These are phyloP conservation scores for Anseranas semipalmata DNA, from an alignment of 2,113 vertebrate genomes.

Conservation along the genomic window DNA sequence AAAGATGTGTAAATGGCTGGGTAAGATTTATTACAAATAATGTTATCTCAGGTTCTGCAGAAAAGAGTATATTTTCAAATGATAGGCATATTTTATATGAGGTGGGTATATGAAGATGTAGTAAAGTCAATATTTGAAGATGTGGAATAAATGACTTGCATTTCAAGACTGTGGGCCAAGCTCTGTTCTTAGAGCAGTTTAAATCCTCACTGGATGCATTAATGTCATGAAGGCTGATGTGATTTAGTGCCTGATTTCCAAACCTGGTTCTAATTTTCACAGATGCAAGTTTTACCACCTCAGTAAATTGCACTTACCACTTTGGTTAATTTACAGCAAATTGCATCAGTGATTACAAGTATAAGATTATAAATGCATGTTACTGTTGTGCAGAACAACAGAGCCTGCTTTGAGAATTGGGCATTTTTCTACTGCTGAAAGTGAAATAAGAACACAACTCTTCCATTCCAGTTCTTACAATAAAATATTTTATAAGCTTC, in stretches of 20 bases:
- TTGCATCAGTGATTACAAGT: background rate
- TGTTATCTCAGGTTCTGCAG: background rate
- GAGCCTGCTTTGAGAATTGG: background rate
- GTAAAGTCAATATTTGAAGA: conserved; percentile 26
- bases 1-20: background rate
- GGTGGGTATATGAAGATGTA: background rate
- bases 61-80: background rate
- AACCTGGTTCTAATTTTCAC: background rate
- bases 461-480: background rate
- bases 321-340: conserved; percentile 29
- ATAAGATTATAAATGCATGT: background rate
- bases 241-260: background rate
- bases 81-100: background rate
- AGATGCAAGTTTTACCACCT: conserved; percentile 9
- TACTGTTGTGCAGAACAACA: background rate
- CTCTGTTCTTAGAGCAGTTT: background rate
- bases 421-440: background rate
- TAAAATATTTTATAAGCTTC: background rate
- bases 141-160: background rate
- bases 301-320: background rate
- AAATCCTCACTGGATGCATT: background rate
- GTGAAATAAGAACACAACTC: background rate
- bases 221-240: background rate
- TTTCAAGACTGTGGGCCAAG: background rate
- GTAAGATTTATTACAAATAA: background rate